These are phyloP conservation scores for Syrphus vitripennis DNA, from an alignment of 2,888 invertebrate genomes.

Conservation along the genomic window DNA sequence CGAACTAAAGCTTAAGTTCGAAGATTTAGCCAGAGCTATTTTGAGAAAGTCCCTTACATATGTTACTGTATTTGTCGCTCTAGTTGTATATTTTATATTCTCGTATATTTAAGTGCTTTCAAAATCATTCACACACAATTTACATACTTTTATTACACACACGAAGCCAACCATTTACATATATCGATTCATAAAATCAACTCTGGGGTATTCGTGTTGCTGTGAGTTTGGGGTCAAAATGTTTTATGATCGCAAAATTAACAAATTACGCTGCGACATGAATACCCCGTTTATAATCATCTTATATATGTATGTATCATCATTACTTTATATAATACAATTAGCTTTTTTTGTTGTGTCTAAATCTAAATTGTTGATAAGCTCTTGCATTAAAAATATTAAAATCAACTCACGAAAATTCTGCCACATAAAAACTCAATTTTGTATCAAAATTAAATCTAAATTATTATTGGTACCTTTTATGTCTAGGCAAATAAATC, in stretches of 20 bases:
- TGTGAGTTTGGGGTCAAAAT: neutral
- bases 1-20: conserved; percentile 74
- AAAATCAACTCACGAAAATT: neutral
- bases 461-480: conserved; percentile 13
- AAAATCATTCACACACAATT: conserved; percentile 20
- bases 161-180: conserved; percentile 66
- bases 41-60: conserved; percentile 75
- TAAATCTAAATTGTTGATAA: neutral
- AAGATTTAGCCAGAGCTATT: conserved; percentile 72
- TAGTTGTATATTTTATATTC: conserved; percentile 77
- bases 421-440: conserved; percentile 16
- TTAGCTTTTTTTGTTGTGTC: neutral
- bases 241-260: neutral
- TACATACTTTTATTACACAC: conserved; percentile 12
- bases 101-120: conserved; percentile 74
- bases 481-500: neutral
- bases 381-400: neutral
- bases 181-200: conserved; percentile 40
- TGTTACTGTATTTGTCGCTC: conserved; percentile 76
- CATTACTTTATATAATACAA: neutral
- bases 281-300: neutral
- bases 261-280: neutral
- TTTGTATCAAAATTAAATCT: conserved; percentile 21
- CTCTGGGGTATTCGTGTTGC: neutral
- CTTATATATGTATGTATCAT: neutral